phyloP scores from a whole-genome alignment of 2,797 vertebrate species.

The Acanthurus leucopareius region DNA sequence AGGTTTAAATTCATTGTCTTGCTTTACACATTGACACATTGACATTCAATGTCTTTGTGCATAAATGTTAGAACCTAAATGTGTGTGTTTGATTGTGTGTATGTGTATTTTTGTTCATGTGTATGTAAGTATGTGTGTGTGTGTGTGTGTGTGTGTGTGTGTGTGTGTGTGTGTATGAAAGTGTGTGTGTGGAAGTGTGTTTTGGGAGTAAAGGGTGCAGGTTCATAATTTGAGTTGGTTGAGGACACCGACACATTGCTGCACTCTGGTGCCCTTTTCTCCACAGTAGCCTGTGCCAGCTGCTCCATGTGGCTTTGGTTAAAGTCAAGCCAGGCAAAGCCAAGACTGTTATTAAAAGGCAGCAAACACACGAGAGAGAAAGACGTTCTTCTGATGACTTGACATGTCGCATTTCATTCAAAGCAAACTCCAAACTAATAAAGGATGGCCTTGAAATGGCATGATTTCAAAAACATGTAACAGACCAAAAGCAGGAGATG shows the following conservation, averaged over 20 bases:
- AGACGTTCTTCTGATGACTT: slow-evolving; percentile 46
- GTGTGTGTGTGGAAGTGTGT: slow-evolving; percentile 3
- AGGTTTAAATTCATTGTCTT: no score
- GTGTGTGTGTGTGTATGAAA: background rate
- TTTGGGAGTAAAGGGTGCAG: background rate
- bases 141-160: slow-evolving; percentile 9
- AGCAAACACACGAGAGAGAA: slow-evolving; percentile 36
- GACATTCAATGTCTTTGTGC: no score
- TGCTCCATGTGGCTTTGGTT: slow-evolving; percentile 76
- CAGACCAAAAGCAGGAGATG: slow-evolving; percentile 19
- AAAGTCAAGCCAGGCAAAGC: slow-evolving; percentile 59
- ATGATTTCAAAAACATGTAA: slow-evolving; percentile 54
- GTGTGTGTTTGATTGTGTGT: background rate
- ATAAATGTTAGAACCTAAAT: no score
- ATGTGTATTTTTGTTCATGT: background rate
- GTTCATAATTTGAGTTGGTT: slow-evolving; percentile 30
- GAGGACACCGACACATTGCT: slow-evolving; percentile 30
- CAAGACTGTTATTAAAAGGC: slow-evolving; percentile 60
- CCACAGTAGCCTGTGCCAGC: slow-evolving; percentile 56
- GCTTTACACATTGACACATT: no score
- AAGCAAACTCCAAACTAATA: slow-evolving; percentile 60
- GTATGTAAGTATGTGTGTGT: background rate
- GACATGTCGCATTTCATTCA: slow-evolving; percentile 64
- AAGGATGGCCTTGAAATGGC: slow-evolving; percentile 49
- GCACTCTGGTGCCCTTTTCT: slow-evolving; percentile 34